Percentiles rank a stretch among this genome's conserved stretches.
phyloP scores from a whole-genome alignment of 2,797 vertebrate genomes.

The Avahi laniger region DNA sequence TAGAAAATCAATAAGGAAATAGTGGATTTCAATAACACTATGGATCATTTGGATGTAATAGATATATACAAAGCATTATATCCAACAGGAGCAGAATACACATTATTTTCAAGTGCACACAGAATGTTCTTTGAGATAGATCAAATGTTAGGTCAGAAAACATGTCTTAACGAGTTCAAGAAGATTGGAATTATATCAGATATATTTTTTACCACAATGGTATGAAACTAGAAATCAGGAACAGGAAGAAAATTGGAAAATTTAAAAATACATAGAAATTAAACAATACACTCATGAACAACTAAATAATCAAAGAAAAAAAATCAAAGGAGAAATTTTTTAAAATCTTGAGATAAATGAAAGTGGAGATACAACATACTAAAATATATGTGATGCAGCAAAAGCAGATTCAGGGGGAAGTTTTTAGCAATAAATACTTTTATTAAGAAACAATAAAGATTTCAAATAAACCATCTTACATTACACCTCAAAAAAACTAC shows the following conservation, averaged over 20 bases:
- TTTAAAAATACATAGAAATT: background rate
- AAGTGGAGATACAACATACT: background rate
- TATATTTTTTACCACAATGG: background rate
- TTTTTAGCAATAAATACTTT: background rate
- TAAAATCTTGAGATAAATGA: background rate
- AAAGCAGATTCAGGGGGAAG: background rate
- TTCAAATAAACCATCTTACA: background rate
- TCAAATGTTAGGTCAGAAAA: background rate
- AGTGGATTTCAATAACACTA: background rate
- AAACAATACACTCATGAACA: background rate
- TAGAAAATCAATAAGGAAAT: background rate
- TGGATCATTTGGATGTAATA: no score
- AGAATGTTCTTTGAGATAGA: background rate
- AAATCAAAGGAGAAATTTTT: background rate
- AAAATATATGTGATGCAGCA: background rate
- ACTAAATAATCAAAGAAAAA: background rate
- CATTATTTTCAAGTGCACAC: background rate
- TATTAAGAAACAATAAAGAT: background rate
- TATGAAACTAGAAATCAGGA: background rate
- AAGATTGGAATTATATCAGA: background rate
- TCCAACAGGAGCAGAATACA: background rate
- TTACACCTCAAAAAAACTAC: no score
- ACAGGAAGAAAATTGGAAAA: background rate
- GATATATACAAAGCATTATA: background rate
- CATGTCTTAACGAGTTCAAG: background rate